Base-by-base conservation (phyloP, 2,888 invertebrate species). In the Torymus tubicola region DNA sequence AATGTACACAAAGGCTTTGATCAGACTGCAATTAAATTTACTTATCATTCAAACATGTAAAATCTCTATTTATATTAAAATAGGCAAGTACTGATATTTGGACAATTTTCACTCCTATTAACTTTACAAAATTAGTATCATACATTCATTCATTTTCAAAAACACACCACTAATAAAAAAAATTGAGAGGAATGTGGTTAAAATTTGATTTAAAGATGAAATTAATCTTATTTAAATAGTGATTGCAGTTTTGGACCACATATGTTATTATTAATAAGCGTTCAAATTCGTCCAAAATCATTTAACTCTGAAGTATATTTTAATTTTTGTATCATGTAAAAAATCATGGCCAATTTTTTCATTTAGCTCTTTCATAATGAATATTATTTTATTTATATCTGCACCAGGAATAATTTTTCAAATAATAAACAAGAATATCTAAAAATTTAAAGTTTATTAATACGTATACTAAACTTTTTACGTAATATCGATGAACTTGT, bases 131-230 rank as follows among this genome's bases (percentile, higher is more conserved):
- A 67, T 70, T 11, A 60, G 24, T 10, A 55, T 31, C 24, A 1
- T 18, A 21, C 16, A 16, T 21, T 16, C 42, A 63, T 58, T 74
- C 55, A 70, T 81, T 58, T 70, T 74, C 72, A 65, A 74, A 78
- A 65, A 67, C 70, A 31, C 61, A 42, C 14, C 11, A 53, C 31
- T 68, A 61, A 13, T 63, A 76, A 52, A 14, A 74, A 69, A 74
- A 74, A 74, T 64, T 14, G 11, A 78, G 60, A 58, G 74, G 78
- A 81, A 81, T 81, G 74, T 81, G 31, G 42, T n/a, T 74, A 63
- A 69, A 69, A 69, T 61, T 14, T 70, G 55, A 80, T 80, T 76
- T 73, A 78, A 77, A 77, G 73, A 73, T 63, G 69, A 77, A 72
- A 57, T 63, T 68, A 68, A 24, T 72, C 18, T 73, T 13, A 81